Conservation (phyloP, 2,113 vertebrate genomes). For the Pica pica region DNA sequence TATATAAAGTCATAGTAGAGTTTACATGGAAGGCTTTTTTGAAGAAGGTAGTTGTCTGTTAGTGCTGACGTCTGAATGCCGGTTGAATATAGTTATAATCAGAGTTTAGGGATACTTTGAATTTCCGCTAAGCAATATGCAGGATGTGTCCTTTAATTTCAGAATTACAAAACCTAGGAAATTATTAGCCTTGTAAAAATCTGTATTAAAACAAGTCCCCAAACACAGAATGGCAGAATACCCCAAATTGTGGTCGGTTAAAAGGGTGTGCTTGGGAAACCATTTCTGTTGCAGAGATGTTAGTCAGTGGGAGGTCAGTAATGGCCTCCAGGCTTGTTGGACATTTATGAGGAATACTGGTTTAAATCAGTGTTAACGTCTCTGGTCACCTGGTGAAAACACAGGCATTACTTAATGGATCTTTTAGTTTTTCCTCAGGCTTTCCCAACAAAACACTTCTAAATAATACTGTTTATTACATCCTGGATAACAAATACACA, state of each 20-base stretch:
- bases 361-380: slow-evolving; percentile 47
- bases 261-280: background rate
- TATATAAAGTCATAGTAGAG: background rate
- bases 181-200: background rate
- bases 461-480: background rate
- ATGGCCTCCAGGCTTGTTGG: slow-evolving; percentile 20
- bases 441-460: background rate
- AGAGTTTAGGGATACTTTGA: background rate
- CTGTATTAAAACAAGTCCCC: background rate
- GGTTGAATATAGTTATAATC: background rate
- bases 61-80: background rate
- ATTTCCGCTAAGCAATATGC: background rate
- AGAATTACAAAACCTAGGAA: background rate
- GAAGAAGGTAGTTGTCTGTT: background rate
- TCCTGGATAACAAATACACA: background rate
- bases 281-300: slow-evolving; percentile 6
- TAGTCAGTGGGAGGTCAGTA: slow-evolving; percentile 36
- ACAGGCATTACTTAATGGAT: slow-evolving; percentile 3
- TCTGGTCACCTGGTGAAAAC: slow-evolving; percentile 33
- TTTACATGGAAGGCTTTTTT: background rate
- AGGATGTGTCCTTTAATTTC: background rate
- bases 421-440: background rate
- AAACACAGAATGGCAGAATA: background rate
- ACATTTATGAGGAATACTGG: slow-evolving; percentile 55
- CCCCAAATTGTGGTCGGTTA: background rate